phyloP scores from a whole-genome alignment of 2,797 vertebrate species.

The Poeciliopsis infans region DNA sequence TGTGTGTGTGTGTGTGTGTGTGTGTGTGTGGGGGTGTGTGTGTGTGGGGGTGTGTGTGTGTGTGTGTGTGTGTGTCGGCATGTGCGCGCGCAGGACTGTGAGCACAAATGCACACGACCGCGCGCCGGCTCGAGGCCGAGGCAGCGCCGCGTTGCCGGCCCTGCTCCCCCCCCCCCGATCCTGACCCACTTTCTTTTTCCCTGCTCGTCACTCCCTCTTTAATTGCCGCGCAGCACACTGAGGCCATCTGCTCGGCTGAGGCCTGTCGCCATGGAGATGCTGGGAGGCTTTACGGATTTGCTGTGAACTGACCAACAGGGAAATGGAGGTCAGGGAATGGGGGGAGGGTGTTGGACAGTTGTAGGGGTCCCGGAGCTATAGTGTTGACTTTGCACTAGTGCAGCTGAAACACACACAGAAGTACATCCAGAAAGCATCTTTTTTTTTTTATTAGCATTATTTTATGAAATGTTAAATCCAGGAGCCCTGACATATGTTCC shows the following conservation, averaged over 20 bases:
- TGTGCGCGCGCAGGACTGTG: not conserved
- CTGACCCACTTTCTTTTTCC: slow-evolving; percentile 79
- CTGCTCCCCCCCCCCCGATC: slow-evolving; percentile 60
- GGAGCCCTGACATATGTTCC: not conserved
- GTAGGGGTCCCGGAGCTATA: slow-evolving; percentile 55
- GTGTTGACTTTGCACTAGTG: slow-evolving; percentile 10
- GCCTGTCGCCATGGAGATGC: slow-evolving; percentile 87
- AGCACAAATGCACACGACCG: slow-evolving; percentile 14
- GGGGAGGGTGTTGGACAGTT: slow-evolving; percentile 61
- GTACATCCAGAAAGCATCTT: not conserved
- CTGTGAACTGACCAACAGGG: slow-evolving; percentile 77
- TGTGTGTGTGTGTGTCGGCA: too few species aligned
- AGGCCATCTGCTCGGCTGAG: slow-evolving; percentile 92
- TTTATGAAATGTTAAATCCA: not conserved
- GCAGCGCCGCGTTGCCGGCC: slow-evolving; percentile 61
- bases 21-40: too few species aligned
- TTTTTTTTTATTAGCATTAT: not conserved
- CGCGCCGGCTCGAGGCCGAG: slow-evolving; percentile 53
- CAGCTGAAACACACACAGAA: slow-evolving; percentile 40
- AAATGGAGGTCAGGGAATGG: slow-evolving; percentile 77
- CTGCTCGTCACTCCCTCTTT: slow-evolving; percentile 78
- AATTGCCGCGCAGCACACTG: slow-evolving; percentile 86
- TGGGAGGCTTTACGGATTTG: slow-evolving; percentile 92
- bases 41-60: too few species aligned
- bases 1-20: too few species aligned